Evolutionary conservation across 2,888 invertebrate species (phyloP).

Genomic region (Linnaemya tessellans): DNA sequence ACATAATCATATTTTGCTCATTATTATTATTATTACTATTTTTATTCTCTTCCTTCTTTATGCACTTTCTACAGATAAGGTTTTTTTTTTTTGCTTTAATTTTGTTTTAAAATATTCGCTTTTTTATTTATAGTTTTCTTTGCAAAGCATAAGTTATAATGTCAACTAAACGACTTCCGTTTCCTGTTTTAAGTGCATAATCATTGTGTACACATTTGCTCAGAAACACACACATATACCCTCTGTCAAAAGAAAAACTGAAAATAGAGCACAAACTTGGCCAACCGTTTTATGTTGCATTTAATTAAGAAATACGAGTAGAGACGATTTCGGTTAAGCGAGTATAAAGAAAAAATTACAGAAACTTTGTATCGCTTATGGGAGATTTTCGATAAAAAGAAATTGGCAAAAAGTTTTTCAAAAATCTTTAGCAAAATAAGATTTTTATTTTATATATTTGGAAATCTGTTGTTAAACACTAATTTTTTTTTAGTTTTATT

Average conservation of each 20-base stretch:
- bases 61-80: constrained; percentile 4
- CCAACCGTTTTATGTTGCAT: no score
- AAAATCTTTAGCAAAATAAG: no score
- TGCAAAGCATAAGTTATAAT: constrained; percentile 55
- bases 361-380: no score
- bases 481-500: no score
- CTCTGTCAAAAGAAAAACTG: background rate
- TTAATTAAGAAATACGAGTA: no score
- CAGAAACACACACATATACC: background rate
- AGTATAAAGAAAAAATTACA: no score
- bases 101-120: background rate
- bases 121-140: constrained; percentile 28
- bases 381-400: no score
- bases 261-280: background rate
- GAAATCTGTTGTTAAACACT: no score
- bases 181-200: constrained; percentile 49
- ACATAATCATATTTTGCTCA: constrained; percentile 38
- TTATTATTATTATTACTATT: background rate
- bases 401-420: no score
- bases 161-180: constrained; percentile 66
- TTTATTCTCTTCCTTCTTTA: background rate
- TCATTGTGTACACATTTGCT: background rate
- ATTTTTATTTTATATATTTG: no score
- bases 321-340: no score
- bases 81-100: constrained; percentile 21